A percentile compares a stretch with the other conserved stretches of the same genome.
Conservation (phyloP, 2,888 invertebrate species). For the Germaria angustata region DNA sequence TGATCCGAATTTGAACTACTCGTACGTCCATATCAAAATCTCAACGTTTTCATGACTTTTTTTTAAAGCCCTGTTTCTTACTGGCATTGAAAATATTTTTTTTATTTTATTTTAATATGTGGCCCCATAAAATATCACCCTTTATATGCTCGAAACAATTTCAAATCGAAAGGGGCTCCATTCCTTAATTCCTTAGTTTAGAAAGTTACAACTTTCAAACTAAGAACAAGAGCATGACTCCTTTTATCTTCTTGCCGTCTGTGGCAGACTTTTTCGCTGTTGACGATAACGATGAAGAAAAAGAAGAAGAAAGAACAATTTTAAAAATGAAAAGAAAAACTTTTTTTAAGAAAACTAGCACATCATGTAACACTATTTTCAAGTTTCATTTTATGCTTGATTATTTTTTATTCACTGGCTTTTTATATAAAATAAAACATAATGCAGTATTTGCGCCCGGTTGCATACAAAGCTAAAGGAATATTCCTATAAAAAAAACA, state of each 20-base stretch:
- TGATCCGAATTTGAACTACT: too few relatives aligned
- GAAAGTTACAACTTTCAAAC: conserved; percentile 14
- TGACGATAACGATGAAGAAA: not conserved
- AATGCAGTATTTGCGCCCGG: conserved; percentile 47
- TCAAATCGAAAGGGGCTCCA: too few relatives aligned
- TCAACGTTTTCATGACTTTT: too few relatives aligned
- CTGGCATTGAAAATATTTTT: too few relatives aligned
- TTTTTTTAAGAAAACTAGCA: conserved; percentile 24
- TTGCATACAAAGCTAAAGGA: conserved; percentile 11
- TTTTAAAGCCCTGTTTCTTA: too few relatives aligned
- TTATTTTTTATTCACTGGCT: not conserved
- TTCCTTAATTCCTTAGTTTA: not conserved
- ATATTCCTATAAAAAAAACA: not conserved
- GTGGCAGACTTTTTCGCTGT: conserved; percentile 6
- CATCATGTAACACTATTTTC: conserved; percentile 40
- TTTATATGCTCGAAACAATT: too few relatives aligned
- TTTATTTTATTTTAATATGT: too few relatives aligned
- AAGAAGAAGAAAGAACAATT: not conserved
- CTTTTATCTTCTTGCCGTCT: not conserved
- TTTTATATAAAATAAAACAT: conserved; percentile 29
- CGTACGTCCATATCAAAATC: too few relatives aligned
- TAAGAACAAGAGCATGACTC: not conserved
- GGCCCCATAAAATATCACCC: too few relatives aligned
- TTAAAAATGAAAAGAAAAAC: not conserved
- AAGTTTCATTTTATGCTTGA: conserved; percentile 11